These are phyloP conservation scores for Cryptoblepharus egeriae DNA, from an alignment of 2,797 vertebrate species.

Conservation along the genomic window DNA sequence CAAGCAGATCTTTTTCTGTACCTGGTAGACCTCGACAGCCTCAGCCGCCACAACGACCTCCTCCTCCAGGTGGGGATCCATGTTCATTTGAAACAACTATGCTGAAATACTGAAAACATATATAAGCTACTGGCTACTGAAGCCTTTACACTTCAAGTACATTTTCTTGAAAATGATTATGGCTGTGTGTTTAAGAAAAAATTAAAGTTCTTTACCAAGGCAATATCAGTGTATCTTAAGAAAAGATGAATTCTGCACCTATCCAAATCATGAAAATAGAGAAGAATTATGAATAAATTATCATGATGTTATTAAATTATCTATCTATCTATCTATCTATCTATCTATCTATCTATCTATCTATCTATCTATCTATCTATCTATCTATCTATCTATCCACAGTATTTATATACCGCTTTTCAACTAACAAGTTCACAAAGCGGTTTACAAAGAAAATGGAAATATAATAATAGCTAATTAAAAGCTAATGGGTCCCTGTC, in stretches of 20 bases:
- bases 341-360: too few species aligned
- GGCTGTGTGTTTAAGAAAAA: too few species aligned
- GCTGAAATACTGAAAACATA: conserved; percentile 9
- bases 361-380: too few species aligned
- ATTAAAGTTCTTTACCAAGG: too few species aligned
- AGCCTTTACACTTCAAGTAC: background rate
- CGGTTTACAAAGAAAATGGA: too few species aligned
- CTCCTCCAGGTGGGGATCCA: conserved; percentile 78
- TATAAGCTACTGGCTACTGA: background rate
- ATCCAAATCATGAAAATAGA: background rate
- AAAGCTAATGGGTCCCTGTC: too few species aligned
- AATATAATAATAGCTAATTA: too few species aligned
- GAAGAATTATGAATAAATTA: background rate
- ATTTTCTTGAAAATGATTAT: background rate
- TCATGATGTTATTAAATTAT: background rate
- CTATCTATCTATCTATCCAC: too few species aligned
- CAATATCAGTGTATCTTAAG: too few species aligned
- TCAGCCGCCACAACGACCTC: conserved; percentile 80
- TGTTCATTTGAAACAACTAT: background rate
- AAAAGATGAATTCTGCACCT: background rate
- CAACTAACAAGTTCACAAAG: too few species aligned
- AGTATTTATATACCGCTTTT: too few species aligned
- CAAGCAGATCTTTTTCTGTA: conserved; percentile 81
- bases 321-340: too few species aligned
- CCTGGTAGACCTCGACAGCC: conserved; percentile 73